These are phyloP conservation scores for Antechinus flavipes DNA, from an alignment of 2,113 vertebrate genomes.

Conservation along the genomic window DNA sequence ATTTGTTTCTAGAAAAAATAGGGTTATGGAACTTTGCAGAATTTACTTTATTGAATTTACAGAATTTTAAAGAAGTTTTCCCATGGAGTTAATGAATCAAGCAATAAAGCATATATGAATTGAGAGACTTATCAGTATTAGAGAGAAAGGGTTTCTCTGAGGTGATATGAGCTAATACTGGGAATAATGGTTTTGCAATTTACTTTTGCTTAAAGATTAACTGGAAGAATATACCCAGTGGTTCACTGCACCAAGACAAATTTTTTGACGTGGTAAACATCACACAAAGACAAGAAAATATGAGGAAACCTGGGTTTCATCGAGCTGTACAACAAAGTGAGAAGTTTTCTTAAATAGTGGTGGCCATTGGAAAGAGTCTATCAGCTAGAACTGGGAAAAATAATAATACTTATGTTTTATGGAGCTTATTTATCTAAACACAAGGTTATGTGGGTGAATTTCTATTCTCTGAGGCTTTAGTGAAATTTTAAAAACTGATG, in stretches of 20 bases:
- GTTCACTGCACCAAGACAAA: background rate
- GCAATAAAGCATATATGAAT: background rate
- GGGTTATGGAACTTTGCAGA: background rate
- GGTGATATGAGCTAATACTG: rapidly evolving
- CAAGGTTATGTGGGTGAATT: rapidly evolving
- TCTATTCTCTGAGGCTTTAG: background rate
- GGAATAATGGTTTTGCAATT: background rate
- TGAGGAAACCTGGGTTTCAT: background rate
- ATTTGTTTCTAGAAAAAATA: background rate
- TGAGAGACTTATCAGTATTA: background rate
- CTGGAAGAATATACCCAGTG: background rate
- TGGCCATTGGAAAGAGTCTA: rapidly evolving
- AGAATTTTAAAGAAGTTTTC: background rate
- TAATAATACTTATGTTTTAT: background rate
- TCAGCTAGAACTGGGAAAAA: background rate
- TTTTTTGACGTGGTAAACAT: background rate
- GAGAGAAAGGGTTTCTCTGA: background rate
- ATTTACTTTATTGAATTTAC: background rate
- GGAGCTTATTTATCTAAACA: background rate
- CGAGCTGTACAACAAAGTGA: too few relatives aligned
- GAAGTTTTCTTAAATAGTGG: background rate
- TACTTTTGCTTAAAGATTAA: background rate
- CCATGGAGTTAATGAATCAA: background rate
- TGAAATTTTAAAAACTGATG: background rate
- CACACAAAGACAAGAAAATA: background rate